phyloP scores from a whole-genome alignment of 2,888 invertebrate genomes.

The Heliconius ethilla region DNA sequence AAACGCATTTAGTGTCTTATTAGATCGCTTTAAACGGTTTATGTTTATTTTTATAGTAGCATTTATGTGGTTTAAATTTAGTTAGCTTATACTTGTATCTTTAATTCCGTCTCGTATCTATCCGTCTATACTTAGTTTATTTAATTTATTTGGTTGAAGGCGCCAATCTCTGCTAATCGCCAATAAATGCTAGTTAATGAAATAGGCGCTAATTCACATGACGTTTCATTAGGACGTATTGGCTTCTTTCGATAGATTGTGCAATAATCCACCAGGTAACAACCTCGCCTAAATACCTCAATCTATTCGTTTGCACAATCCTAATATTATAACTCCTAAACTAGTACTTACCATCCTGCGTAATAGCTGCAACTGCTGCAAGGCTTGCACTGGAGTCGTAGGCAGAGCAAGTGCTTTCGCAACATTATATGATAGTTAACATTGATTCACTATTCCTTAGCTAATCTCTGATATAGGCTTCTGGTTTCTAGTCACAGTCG shows the following conservation, averaged over 20 bases:
- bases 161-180: too few relatives aligned
- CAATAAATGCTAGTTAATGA: not conserved
- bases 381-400: not conserved
- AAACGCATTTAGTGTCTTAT: constrained; percentile 22
- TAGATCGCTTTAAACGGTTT: constrained; percentile 5
- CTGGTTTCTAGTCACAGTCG: not conserved
- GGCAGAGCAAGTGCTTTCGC: constrained; percentile 21
- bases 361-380: not conserved
- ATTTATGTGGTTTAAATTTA: not conserved
- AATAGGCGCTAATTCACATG: not conserved
- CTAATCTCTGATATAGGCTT: not conserved
- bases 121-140: not conserved
- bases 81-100: not conserved
- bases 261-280: not conserved
- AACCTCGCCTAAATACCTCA: constrained; percentile 4
- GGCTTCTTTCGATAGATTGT: not conserved
- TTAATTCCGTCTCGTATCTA: not conserved
- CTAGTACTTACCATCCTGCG: constrained; percentile 27
- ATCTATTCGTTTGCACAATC: constrained; percentile 13
- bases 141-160: too few relatives aligned
- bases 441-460: constrained; percentile 12
- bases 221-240: too few relatives aligned
- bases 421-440: not conserved
- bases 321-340: not conserved
- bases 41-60: constrained; percentile 4